Conservation (phyloP, 2,888 invertebrate species). For the Sinhomidia bicolor region DNA sequence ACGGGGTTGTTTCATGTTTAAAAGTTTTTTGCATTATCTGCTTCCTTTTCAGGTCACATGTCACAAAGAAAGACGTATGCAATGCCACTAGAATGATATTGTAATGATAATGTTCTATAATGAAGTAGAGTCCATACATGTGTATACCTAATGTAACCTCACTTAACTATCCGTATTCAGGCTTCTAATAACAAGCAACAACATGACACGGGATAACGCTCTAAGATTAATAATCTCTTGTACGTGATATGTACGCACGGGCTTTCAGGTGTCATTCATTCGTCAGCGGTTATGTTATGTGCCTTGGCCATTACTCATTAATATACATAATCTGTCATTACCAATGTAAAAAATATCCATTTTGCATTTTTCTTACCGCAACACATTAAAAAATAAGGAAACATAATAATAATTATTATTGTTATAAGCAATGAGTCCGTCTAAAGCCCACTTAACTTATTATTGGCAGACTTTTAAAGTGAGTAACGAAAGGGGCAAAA, state of each 20-base stretch:
- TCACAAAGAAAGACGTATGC: neutral
- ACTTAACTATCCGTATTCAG: neutral
- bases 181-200: neutral
- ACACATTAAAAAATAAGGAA: too few species aligned
- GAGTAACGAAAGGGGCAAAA: neutral
- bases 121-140: too few species aligned
- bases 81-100: neutral
- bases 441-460: too few species aligned
- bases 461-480: too few species aligned
- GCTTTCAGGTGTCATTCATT: conserved; percentile 19
- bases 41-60: conserved; percentile 1
- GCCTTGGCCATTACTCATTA: neutral
- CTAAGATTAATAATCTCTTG: too few species aligned
- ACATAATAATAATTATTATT: too few species aligned
- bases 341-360: too few species aligned
- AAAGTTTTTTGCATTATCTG: neutral
- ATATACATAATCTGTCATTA: neutral
- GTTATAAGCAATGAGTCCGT: too few species aligned
- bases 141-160: too few species aligned
- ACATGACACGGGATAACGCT: too few species aligned
- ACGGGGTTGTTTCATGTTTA: neutral
- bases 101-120: neutral
- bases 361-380: too few species aligned
- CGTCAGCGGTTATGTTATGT: neutral
- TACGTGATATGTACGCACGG: neutral